phyloP scores from a whole-genome alignment of 1,140 invertebrate species.

The Uloborus diversus region DNA sequence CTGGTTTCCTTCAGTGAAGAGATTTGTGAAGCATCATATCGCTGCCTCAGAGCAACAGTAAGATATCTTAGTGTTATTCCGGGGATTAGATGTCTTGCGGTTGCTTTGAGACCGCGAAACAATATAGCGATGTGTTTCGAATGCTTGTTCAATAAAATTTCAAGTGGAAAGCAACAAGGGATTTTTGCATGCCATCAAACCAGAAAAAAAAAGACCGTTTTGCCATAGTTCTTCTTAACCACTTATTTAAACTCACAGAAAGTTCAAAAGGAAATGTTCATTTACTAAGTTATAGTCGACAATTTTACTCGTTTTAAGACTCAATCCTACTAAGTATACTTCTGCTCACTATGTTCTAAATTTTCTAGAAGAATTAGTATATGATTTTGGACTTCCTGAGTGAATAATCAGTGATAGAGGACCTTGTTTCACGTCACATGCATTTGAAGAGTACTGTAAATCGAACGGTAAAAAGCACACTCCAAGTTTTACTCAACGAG shows the following conservation, averaged over 20 bases:
- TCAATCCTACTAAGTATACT: conserved; percentile 1
- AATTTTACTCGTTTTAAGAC: conserved; percentile 5
- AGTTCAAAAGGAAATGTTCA: conserved; percentile 31
- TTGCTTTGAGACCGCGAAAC: too few species aligned
- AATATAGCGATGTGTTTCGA: conserved; percentile 27
- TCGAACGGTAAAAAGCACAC: not conserved
- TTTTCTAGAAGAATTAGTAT: not conserved
- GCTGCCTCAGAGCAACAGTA: too few species aligned
- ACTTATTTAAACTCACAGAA: not conserved
- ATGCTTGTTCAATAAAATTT: conserved; percentile 13
- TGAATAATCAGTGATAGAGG: too few species aligned
- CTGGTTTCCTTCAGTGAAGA: conserved; percentile 23
- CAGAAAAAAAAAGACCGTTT: not conserved
- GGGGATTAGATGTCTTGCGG: too few species aligned
- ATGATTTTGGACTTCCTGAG: too few species aligned
- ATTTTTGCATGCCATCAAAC: not conserved
- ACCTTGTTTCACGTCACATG: conserved; percentile 1
- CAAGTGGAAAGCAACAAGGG: conserved; percentile 33
- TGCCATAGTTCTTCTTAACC: not conserved
- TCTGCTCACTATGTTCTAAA: not conserved
- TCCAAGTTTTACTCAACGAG: not conserved
- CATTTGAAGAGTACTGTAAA: not conserved
- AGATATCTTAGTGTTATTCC: too few species aligned
- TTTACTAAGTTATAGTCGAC: conserved; percentile 1
- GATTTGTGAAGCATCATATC: conserved; percentile 7